These are phyloP conservation scores for Linnaemya tessellans DNA, from an alignment of 2,888 invertebrate species.

Conservation along the genomic window DNA sequence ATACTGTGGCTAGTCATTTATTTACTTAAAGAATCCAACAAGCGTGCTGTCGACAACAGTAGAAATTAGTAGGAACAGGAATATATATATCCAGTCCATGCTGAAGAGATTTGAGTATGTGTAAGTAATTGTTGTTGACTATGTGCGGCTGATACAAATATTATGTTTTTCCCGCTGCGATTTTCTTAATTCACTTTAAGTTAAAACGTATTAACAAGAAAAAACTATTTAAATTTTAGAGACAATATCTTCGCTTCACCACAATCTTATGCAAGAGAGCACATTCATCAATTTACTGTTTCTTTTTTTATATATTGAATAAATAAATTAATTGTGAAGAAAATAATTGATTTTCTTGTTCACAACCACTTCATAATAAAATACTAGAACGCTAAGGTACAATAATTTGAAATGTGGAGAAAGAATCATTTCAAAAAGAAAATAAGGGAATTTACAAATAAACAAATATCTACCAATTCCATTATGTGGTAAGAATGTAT, in stretches of 20 bases:
- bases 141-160: conserved; percentile 32
- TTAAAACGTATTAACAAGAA: conserved; percentile 24
- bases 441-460: conserved; percentile 51
- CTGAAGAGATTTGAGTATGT: conserved; percentile 28
- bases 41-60: conserved; percentile 39
- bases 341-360: conserved; percentile 57
- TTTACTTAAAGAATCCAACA: conserved; percentile 1
- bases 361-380: conserved; percentile 4
- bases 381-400: neutral
- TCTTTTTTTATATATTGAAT: conserved; percentile 30
- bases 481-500: conserved; percentile 42
- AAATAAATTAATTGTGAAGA: conserved; percentile 36
- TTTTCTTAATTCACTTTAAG: conserved; percentile 53
- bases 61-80: conserved; percentile 27
- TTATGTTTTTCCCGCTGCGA: conserved; percentile 64
- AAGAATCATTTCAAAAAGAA: conserved; percentile 18
- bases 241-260: conserved; percentile 31
- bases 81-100: conserved; percentile 10
- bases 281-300: conserved; percentile 36
- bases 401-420: neutral
- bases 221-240: conserved; percentile 55
- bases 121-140: conserved; percentile 27
- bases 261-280: neutral
- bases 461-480: conserved; percentile 42
- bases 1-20: conserved; percentile 32